Evolutionary conservation across 2,888 invertebrate species (phyloP).

Genomic region (Muschampia plurimacula): DNA sequence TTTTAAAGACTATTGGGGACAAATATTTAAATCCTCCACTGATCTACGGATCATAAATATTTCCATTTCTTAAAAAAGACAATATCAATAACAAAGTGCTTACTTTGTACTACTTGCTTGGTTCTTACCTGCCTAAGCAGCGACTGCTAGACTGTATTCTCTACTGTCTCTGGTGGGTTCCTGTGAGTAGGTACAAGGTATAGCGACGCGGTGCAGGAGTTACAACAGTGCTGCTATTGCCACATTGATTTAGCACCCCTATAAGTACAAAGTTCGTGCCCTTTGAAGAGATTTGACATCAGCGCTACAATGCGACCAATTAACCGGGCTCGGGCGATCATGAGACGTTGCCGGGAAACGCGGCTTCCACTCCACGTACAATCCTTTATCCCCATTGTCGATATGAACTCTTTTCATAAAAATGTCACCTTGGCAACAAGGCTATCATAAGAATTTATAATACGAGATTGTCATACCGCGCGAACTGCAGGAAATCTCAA

Average conservation of each 20-base stretch:
- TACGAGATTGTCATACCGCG: conserved; percentile 1
- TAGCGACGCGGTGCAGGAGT: no score
- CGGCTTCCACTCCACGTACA: not conserved
- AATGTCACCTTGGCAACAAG: not conserved
- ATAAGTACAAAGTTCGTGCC: conserved; percentile 3
- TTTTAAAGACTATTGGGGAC: no score
- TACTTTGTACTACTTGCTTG: no score
- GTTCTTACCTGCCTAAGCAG: no score
- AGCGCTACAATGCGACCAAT: conserved; percentile 31
- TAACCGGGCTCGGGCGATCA: conserved; percentile 19
- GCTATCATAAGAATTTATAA: not conserved
- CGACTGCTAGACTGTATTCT: no score
- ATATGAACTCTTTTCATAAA: not conserved
- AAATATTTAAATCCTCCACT: no score
- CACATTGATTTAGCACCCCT: conserved; percentile 3
- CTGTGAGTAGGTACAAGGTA: conserved; percentile 1
- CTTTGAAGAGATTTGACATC: conserved; percentile 11
- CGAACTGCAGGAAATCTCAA: conserved; percentile 23
- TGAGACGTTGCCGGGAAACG: conserved; percentile 15
- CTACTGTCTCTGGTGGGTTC: conserved; percentile 23
- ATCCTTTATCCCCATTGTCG: not conserved
- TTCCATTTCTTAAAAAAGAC: no score
- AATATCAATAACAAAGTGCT: no score
- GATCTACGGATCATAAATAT: no score
- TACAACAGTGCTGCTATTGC: no score